A percentile compares a stretch with the other conserved stretches of the same genome.
phyloP scores from a whole-genome alignment of 2,888 invertebrate genomes.

The Leucania comma region DNA sequence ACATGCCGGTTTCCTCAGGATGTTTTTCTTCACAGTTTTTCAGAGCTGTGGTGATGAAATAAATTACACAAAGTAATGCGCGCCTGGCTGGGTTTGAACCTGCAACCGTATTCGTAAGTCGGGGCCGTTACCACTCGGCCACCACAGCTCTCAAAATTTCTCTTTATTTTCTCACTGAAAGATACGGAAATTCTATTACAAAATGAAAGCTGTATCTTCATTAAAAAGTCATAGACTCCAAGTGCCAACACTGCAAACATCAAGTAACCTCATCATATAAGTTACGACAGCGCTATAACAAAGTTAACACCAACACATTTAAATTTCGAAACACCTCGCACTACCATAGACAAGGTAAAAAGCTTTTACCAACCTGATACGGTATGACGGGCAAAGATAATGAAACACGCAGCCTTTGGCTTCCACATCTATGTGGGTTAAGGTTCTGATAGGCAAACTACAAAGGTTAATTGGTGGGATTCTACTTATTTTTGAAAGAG shows the following conservation, averaged over 20 bases:
- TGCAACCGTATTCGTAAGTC: too few relatives aligned
- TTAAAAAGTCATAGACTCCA: conserved; percentile 7
- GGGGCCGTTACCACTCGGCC: too few relatives aligned
- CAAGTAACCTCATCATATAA: conserved; percentile 5
- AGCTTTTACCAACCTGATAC: conserved; percentile 50
- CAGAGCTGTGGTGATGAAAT: too few relatives aligned
- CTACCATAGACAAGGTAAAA: conserved; percentile 51
- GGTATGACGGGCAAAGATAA: conserved; percentile 51
- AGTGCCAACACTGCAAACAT: background rate
- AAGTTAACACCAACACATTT: conserved; percentile 19
- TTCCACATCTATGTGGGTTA: conserved; percentile 54
- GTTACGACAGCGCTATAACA: conserved; percentile 7
- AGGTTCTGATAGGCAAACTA: conserved; percentile 47
- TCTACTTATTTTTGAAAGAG: conserved; percentile 33
- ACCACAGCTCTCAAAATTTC: too few relatives aligned
- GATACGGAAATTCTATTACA: background rate
- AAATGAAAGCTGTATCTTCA: background rate
- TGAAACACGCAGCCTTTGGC: conserved; percentile 51
- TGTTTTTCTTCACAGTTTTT: too few relatives aligned
- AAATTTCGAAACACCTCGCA: conserved; percentile 47
- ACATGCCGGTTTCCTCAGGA: too few relatives aligned
- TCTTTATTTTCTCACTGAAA: background rate
- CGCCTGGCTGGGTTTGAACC: too few relatives aligned
- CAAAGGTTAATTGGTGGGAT: conserved; percentile 46
- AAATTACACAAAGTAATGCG: too few relatives aligned